Evolutionary conservation across 2,888 invertebrate species (phyloP), one percentile per base, ranked within the genome.

Genomic region (Sarcophaga carnaria): DNA sequence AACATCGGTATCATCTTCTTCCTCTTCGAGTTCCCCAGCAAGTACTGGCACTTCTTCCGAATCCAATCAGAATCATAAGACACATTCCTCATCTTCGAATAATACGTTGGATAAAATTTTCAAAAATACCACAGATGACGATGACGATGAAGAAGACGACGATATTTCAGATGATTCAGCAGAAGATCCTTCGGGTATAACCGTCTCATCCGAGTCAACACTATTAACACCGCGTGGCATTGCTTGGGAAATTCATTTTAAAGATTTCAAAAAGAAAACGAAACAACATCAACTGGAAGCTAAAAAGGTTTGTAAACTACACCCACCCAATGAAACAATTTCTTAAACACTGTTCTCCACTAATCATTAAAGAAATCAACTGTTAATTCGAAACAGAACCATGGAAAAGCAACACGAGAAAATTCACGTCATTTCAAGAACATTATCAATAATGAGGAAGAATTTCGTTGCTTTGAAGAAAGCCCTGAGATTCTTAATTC

Each of bases 231-330:
- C 95, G 94, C 95, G 95, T 60, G 97, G 97, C 92, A 97, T 97
- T 89, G 97, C 97, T 88, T 97, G 97, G 97, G 97, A 97, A 94
- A 97, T 97, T 88, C 96, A 97, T 88, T 94, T 97, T 90, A 96
- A 96, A 92, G 96, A 95, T 74, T 87, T 80, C 62, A 88, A 88
- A 80, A 88, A 84, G 84, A 88, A 87, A 77, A 83, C 84, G 8
- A 88, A 86, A 71, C 81, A 64, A 54, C 84, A 87, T 45, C 84
- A 87, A 22, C 69, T 47, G 45, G 75, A 85, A 69, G 71, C 64
- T 5, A 49, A 47, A 45, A 85, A 87, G 82, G 87, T 85, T 59
- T 12, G 86, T 76, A 0, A 17, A 59, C 17, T 17, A 59, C 10
- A 59, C 4, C 37, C 37, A 37, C 37, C 37, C 10, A 37, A 59